Evolutionary conservation across 2,113 vertebrate genomes (phyloP), one percentile per base, ranked within the genome.

Genomic region (Mobula birostris): DNA sequence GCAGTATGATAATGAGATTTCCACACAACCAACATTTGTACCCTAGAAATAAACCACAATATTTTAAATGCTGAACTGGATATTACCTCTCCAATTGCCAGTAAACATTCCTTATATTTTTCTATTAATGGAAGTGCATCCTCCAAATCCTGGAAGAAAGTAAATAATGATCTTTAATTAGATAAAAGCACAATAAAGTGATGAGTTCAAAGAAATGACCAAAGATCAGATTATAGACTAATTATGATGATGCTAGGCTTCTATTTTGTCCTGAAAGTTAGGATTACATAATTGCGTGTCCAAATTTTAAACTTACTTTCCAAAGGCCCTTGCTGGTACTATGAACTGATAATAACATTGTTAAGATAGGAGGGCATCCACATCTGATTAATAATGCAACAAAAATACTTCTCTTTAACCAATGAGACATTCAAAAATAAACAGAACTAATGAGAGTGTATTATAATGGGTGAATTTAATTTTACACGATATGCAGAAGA

Each of bases 11-110:
- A 11, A 24, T 40, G 21, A 14, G 70, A 56, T 74, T 93, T 93
- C 24, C 58, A 36, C 36, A 32, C 29, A 66, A 48, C 11, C 5
- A 94, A 36, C 2, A 80, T 36, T n/a, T 27, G 17, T 19, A 83
- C 36, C 32, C n/a, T n/a, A 66, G 63, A 24, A 94, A n/a, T 58
- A 66, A 6, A 58, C 29, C 32, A 83, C 29, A 83, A 87, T 36
- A 40, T 70, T 36, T 68, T 27, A 94, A 94, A 80, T 70, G 21
- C 19, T 77, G 29, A 66, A 93, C 36, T 32, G 94, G 63, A 7
- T 32, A 94, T 97, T 96, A 99, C 99, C 97, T 99, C 99, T 94
- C 98, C 99, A 1, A 99, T 97, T 74, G 98, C 98, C 95, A 99
- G 96, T 95, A 99, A 95, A 0, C 95, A 97, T 40, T 99, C 97